phyloP scores from a whole-genome alignment of 2,113 vertebrate genomes.

The Forbesichthys papilliferus region DNA sequence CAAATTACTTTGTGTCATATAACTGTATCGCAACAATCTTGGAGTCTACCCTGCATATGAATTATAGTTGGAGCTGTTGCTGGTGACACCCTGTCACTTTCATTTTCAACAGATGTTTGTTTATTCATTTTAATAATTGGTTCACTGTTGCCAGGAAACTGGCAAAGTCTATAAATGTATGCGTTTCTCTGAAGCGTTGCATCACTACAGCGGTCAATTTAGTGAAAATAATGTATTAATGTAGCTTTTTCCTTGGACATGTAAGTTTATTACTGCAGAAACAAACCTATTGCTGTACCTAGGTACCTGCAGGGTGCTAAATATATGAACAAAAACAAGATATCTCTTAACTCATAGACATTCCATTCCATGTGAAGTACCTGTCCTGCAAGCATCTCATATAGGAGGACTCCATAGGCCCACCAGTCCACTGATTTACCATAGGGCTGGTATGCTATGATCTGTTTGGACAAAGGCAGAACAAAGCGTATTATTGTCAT shows the following conservation, averaged over 20 bases:
- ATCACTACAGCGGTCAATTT: background rate
- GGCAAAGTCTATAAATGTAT: background rate
- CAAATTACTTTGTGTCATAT: too few relatives aligned
- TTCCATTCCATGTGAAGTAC: constrained; percentile 64
- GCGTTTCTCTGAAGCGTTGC: background rate
- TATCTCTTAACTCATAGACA: background rate
- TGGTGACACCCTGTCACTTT: too few relatives aligned
- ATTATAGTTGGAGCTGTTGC: too few relatives aligned
- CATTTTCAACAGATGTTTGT: too few relatives aligned
- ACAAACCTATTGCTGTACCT: too few relatives aligned
- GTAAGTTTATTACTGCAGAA: background rate
- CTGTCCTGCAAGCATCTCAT: constrained; percentile 98
- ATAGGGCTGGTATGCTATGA: constrained; percentile 97
- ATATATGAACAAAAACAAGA: background rate
- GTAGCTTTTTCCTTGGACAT: too few relatives aligned
- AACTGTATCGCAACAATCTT: too few relatives aligned
- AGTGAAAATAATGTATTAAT: background rate
- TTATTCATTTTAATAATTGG: too few relatives aligned
- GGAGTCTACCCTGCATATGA: too few relatives aligned
- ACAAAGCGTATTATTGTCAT: background rate
- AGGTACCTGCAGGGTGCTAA: background rate
- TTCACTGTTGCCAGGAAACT: constrained; percentile 38
- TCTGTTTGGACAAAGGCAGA: constrained; percentile 72
- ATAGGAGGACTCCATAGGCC: constrained; percentile 95
- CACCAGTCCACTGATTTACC: constrained; percentile 98